Evolutionary conservation across 2,797 vertebrate genomes (phyloP).

Genomic region (Chromis chromis): DNA sequence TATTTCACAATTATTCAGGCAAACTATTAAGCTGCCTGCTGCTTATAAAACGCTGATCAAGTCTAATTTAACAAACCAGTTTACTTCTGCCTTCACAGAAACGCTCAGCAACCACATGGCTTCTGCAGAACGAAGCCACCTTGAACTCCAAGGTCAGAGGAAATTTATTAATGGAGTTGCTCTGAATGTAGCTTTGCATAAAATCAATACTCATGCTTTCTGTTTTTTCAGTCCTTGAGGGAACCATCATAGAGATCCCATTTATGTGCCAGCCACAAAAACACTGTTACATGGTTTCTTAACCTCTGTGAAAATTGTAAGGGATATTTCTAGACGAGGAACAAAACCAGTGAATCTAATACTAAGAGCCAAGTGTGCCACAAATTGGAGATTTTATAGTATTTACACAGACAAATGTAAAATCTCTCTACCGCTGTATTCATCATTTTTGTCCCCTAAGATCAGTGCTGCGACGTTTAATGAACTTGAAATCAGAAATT

Average conservation of each 20-base stretch:
- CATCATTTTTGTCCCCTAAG: background rate
- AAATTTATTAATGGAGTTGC: background rate
- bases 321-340: background rate
- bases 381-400: background rate
- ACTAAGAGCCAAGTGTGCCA: background rate
- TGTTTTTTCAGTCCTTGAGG: background rate
- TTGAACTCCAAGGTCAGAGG: background rate
- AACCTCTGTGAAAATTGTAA: background rate
- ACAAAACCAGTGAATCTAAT: background rate
- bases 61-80: too few relatives aligned
- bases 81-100: background rate
- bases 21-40: too few relatives aligned
- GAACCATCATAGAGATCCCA: background rate
- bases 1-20: too few relatives aligned
- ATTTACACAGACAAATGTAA: background rate
- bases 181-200: background rate
- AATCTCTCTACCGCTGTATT: background rate
- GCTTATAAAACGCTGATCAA: too few relatives aligned
- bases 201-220: background rate
- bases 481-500: background rate
- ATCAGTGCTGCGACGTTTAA: background rate
- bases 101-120: background rate
- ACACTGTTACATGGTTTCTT: background rate
- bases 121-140: background rate
- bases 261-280: slow-evolving; percentile 1